A percentile compares a stretch with the other conserved stretches of the same genome.
Evolutionary conservation across 92 coral and sea anemone genomes (phyloP).

Genomic region (Porites rus): DNA sequence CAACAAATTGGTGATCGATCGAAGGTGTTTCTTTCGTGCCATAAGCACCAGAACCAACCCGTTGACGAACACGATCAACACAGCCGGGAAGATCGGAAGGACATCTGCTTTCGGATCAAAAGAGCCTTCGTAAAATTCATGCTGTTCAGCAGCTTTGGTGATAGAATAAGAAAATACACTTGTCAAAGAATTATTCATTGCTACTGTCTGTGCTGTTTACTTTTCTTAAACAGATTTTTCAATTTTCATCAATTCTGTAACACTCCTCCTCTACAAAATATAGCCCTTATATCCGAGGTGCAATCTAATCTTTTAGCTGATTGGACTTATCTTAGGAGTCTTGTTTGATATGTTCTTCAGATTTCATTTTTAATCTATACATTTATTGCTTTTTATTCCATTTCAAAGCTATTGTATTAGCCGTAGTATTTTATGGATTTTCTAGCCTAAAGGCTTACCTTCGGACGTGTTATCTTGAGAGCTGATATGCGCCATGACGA

Average conservation of each 20-base stretch:
- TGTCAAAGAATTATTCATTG: background rate
- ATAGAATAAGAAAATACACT: no score
- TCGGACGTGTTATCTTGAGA: background rate
- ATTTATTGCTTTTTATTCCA: no score
- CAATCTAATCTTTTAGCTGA: no score
- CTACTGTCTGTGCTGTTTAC: no score
- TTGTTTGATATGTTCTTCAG: no score
- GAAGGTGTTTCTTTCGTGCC: constrained; percentile 51
- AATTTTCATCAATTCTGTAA: no score
- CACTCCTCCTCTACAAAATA: no score
- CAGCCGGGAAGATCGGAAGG: constrained; percentile 63
- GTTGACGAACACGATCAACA: constrained; percentile 65
- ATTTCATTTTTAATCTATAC: no score
- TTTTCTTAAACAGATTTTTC: no score
- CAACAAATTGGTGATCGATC: constrained; percentile 74
- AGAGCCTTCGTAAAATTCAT: background rate
- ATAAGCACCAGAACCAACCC: constrained; percentile 63
- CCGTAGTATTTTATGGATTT: background rate
- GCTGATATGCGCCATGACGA: background rate
- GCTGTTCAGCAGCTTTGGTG: background rate
- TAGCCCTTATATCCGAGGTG: no score
- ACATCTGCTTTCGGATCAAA: constrained; percentile 69
- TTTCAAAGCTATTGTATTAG: no score
- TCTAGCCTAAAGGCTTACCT: background rate
- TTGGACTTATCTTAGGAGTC: no score